Evolutionary conservation across 2,888 invertebrate species (phyloP), one percentile per base, ranked within the genome.

Genomic region (Pammene aurita): DNA sequence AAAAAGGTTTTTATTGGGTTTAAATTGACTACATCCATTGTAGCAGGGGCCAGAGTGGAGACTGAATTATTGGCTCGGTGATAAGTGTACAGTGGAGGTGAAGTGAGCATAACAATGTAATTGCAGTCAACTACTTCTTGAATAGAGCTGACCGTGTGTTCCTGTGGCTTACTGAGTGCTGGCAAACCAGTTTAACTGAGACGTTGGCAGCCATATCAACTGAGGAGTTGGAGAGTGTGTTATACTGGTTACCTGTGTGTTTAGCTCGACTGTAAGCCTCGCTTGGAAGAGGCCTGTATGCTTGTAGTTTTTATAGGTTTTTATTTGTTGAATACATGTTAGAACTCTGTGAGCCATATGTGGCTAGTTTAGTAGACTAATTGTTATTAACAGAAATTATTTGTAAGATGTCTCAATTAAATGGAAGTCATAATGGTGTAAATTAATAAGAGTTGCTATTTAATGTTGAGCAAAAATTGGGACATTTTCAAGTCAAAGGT

Each of bases 31-130:
- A 89, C 89, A 86, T 83, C 86, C 90, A 92, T 92, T 87, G 83
- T 86, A 80, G 74, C 74, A 80, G 77, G 78, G 82, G 83, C 84
- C 87, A 84, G 85, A 86, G 83, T 80, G 83, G 83, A 89, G 86
- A 91, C 92, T 92, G 91, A 88, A 80, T 80, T 78, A 81, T 78
- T 81, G 82, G 80, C 83, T 82, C 84, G 85, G 85, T 86, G 86
- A 88, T 87, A 87, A 85, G 88, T 86, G 89, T 88, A 78, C 76
- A 84, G 77, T 80, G 79, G 84, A 84, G 87, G 78, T 87, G 86
- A 87, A 87, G 90, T 87, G 92, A 89, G 82, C 89, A 89, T 92
- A 92, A 92, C 89, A 87, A 90, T 89, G 80, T 92, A 92, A 92
- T 92, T 92, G 92, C 89, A 81, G 83, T 84, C 84, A 92, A 90